These are phyloP conservation scores for Ethmia dodecea DNA, from an alignment of 2,888 invertebrate genomes.

Conservation along the genomic window DNA sequence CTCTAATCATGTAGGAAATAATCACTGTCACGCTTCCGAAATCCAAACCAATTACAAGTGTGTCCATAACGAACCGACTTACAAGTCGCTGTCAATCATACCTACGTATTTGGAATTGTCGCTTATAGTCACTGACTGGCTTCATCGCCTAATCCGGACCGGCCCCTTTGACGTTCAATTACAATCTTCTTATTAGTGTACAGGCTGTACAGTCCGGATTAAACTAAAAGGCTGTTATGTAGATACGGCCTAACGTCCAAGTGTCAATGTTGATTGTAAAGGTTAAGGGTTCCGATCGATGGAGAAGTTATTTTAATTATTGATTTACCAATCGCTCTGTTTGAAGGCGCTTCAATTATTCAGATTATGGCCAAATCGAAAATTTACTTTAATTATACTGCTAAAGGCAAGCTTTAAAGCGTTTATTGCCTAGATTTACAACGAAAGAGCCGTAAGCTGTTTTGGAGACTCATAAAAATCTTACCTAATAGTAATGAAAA, in stretches of 20 bases:
- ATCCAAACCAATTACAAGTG: constrained; percentile 2
- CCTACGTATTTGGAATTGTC: constrained; percentile 49
- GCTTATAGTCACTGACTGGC: constrained; percentile 30
- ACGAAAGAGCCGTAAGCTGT: too few species aligned
- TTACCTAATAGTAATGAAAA: too few species aligned
- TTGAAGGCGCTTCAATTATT: too few species aligned
- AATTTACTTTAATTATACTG: too few species aligned
- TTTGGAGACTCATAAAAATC: too few species aligned
- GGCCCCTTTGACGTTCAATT: constrained; percentile 63
- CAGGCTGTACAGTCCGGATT: constrained; percentile 52
- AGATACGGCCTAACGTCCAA: constrained; percentile 40
- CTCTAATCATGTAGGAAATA: background rate
- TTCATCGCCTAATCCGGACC: constrained; percentile 38
- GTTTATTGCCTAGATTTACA: too few species aligned
- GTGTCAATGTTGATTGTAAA: constrained; percentile 38
- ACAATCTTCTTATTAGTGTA: constrained; percentile 59
- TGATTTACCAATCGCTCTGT: too few species aligned
- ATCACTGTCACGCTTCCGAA: background rate
- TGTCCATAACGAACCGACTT: constrained; percentile 17
- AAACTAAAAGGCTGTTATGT: constrained; percentile 65
- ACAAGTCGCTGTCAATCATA: constrained; percentile 22
- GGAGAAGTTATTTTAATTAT: too few species aligned
- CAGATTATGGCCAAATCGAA: too few species aligned
- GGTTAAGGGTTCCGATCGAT: too few species aligned
- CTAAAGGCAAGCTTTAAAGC: too few species aligned